Percentiles rank a stretch among this genome's conserved stretches.
These are phyloP conservation scores for Corella eumyota DNA, from an alignment of 23 tunicate species.

Conservation along the genomic window DNA sequence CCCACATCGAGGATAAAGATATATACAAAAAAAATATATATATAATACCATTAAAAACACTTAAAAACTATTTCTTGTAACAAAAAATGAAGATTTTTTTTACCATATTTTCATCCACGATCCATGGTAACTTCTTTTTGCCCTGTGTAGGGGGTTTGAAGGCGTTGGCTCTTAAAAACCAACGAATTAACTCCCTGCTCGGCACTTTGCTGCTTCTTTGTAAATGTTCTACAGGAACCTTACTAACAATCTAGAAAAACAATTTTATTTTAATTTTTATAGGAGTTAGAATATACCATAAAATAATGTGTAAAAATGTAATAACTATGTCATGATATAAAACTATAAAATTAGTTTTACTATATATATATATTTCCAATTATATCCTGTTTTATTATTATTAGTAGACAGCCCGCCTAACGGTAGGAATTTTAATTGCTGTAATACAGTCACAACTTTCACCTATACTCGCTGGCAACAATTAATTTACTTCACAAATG, in stretches of 20 bases:
- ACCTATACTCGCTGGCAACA: too few species aligned
- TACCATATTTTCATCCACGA: slow-evolving; percentile 58
- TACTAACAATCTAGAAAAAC: slow-evolving; percentile 42
- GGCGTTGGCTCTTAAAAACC: slow-evolving; percentile 62
- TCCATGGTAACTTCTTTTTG: slow-evolving; percentile 50
- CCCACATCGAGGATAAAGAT: too few species aligned
- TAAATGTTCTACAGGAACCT: slow-evolving; percentile 40
- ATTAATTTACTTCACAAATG: neutral
- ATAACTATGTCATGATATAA: too few species aligned
- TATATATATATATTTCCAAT: too few species aligned
- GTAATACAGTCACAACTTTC: too few species aligned
- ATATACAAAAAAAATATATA: too few species aligned
- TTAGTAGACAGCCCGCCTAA: too few species aligned
- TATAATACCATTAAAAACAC: too few species aligned
- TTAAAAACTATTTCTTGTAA: neutral
- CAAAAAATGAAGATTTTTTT: neutral
- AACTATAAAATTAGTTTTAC: too few species aligned
- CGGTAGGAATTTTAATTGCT: too few species aligned
- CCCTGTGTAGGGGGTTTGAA: slow-evolving; percentile 11
- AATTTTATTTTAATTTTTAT: neutral
- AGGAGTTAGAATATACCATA: neutral
- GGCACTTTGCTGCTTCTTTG: slow-evolving; percentile 28
- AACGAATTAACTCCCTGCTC: slow-evolving; percentile 19
- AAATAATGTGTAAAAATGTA: neutral
- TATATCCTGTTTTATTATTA: too few species aligned